Conservation (phyloP, 2,797 vertebrate genomes). For the Poecilia gillii region DNA sequence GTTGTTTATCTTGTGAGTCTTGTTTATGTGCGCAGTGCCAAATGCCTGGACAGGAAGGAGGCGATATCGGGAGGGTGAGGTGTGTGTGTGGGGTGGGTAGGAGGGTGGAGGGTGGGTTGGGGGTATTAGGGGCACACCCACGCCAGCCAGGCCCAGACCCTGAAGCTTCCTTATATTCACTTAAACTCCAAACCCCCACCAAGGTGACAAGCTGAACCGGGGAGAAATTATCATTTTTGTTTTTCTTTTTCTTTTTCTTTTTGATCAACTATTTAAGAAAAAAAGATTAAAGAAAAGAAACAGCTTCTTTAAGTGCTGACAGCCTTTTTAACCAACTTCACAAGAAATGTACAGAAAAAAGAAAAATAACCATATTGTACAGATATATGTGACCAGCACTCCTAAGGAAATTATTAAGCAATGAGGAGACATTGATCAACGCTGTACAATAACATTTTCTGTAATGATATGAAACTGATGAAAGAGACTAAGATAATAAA, state of each 20-base stretch:
- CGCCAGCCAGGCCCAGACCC: slow-evolving; percentile 80
- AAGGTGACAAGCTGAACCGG: slow-evolving; percentile 86
- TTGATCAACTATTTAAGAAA: slow-evolving; percentile 83
- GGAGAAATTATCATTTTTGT: slow-evolving; percentile 73
- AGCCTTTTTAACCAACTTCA: slow-evolving; percentile 99
- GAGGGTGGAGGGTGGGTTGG: slow-evolving; percentile 58
- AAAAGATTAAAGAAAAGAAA: slow-evolving; percentile 79
- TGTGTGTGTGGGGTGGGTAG: slow-evolving; percentile 6
- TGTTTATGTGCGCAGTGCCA: slow-evolving; percentile 99
- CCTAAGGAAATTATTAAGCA: slow-evolving; percentile 96
- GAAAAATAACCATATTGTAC: slow-evolving; percentile 95
- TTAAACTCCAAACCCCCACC: slow-evolving; percentile 67
- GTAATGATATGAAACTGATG: slow-evolving; percentile 99
- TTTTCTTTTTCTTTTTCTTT: slow-evolving; percentile 81
- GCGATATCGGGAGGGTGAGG: slow-evolving; percentile 66
- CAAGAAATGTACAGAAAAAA: slow-evolving; percentile 95
- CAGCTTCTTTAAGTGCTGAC: slow-evolving; percentile 99
- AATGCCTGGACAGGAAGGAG: slow-evolving; percentile 83
- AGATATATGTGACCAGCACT: slow-evolving; percentile 99
- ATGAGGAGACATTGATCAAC: slow-evolving; percentile 98
- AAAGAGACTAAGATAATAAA: slow-evolving; percentile 95
- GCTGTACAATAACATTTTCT: slow-evolving; percentile 99
- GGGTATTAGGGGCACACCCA: slow-evolving; percentile 43
- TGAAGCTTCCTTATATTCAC: slow-evolving; percentile 86
- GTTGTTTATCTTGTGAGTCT: slow-evolving; percentile 99